These are phyloP conservation scores for Nephrocerus scutellatus DNA, from an alignment of 2,888 invertebrate genomes.

Conservation along the genomic window DNA sequence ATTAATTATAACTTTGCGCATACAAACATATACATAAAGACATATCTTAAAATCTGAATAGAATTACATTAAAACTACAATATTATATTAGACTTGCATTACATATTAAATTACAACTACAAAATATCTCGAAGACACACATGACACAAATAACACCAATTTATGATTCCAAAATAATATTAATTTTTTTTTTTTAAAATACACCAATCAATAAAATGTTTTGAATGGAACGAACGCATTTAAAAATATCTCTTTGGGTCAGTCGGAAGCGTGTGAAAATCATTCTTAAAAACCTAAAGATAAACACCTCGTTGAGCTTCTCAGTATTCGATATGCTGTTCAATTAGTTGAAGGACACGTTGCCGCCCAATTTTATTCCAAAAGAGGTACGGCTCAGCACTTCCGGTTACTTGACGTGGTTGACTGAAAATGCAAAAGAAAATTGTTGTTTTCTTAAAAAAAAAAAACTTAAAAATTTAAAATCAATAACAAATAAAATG, in stretches of 20 bases:
- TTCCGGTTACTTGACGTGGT: conserved; percentile 40
- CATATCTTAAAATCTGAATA: conserved; percentile 12
- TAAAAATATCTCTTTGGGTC: no score
- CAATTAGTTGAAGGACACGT: conserved; percentile 41
- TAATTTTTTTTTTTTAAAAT: conserved; percentile 13
- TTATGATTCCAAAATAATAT: conserved; percentile 7
- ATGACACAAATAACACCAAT: conserved; percentile 17
- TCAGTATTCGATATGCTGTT: conserved; percentile 38
- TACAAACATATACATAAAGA: conserved; percentile 2
- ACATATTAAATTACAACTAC: no score
- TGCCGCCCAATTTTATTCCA: conserved; percentile 48
- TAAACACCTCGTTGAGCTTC: not conserved
- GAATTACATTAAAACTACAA: conserved; percentile 18
- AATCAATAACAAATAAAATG: not conserved
- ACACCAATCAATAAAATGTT: conserved; percentile 16
- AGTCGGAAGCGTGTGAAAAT: conserved; percentile 13
- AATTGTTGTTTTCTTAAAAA: not conserved
- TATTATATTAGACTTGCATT: no score
- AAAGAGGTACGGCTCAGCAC: conserved; percentile 38
- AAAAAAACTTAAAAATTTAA: no score
- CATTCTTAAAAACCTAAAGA: conserved; percentile 1
- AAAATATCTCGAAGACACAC: no score
- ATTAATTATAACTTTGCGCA: not conserved
- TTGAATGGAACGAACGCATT: no score
- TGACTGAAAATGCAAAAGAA: conserved; percentile 27